These are phyloP conservation scores for Eulemur mongoz DNA, from an alignment of 2,797 vertebrate species.

Conservation along the genomic window DNA sequence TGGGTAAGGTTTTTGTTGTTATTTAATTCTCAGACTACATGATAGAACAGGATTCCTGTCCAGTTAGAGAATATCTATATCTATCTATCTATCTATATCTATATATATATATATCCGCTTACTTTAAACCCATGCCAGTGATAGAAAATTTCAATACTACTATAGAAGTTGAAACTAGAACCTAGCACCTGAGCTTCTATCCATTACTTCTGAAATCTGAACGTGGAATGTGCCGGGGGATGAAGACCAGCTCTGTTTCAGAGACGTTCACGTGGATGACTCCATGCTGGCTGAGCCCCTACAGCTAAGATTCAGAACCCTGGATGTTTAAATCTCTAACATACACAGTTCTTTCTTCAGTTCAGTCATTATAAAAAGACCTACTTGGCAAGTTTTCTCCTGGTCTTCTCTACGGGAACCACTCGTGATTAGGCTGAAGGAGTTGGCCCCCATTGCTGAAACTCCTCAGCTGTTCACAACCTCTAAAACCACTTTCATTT, in stretches of 20 bases:
- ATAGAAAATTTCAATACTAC: background rate
- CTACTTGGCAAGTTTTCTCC: background rate
- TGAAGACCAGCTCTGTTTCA: background rate
- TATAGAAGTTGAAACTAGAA: background rate
- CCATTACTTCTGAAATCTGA: background rate
- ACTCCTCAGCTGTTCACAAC: background rate
- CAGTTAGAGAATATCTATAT: background rate
- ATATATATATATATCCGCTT: background rate
- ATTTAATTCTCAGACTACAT: background rate
- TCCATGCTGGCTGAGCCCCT: background rate
- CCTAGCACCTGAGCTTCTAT: background rate
- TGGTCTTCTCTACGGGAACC: background rate
- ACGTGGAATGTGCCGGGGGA: background rate
- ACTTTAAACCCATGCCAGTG: background rate
- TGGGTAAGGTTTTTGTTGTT: background rate
- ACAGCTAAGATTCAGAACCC: background rate
- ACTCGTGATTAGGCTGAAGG: background rate
- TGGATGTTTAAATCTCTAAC: background rate
- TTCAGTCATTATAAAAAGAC: background rate
- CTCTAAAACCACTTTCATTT: conserved; percentile 16
- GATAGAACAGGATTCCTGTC: background rate
- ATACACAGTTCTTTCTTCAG: background rate
- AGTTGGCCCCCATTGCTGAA: background rate
- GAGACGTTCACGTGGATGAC: background rate
- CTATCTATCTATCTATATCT: no score